Conservation (phyloP, 1,140 invertebrate species). For the Pseudachorutes palmiensis region DNA sequence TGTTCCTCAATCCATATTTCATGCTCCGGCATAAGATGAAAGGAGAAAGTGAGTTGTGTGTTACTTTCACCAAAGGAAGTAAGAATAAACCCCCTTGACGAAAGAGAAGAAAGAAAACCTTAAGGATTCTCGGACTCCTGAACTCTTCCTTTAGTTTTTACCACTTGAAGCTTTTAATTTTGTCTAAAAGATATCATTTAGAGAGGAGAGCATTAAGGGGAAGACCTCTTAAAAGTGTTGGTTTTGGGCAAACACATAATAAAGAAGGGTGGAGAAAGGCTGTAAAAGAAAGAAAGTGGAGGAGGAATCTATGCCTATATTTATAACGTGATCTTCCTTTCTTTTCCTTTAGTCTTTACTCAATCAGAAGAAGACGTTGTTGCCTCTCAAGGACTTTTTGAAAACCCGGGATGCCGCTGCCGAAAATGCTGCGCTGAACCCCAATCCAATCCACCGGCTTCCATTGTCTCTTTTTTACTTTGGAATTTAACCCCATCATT, state of each 20-base stretch:
- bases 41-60: conserved; percentile 29
- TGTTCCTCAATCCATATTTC: conserved; percentile 36
- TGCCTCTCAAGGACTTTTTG: neutral
- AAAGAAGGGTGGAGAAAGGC: conserved; percentile 12
- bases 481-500: too few relatives aligned
- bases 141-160: neutral
- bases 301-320: neutral
- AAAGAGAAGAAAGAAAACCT: neutral
- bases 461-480: too few relatives aligned
- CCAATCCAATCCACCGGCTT: too few relatives aligned
- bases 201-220: conserved; percentile 26
- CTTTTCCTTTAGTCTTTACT: neutral
- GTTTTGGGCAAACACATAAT: conserved; percentile 38
- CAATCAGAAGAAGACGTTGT: neutral
- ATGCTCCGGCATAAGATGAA: conserved; percentile 36
- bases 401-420: neutral
- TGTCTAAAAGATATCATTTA: conserved; percentile 38
- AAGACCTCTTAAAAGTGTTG: conserved; percentile 37
- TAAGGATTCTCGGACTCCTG: neutral
- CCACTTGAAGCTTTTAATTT: conserved; percentile 34
- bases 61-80: too few relatives aligned
- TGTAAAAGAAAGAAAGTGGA: neutral
- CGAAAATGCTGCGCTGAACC: too few relatives aligned
- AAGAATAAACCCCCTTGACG: neutral
- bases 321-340: neutral